Base-by-base conservation (phyloP, 2,113 vertebrate genomes). In the Callionymus lyra region DNA sequence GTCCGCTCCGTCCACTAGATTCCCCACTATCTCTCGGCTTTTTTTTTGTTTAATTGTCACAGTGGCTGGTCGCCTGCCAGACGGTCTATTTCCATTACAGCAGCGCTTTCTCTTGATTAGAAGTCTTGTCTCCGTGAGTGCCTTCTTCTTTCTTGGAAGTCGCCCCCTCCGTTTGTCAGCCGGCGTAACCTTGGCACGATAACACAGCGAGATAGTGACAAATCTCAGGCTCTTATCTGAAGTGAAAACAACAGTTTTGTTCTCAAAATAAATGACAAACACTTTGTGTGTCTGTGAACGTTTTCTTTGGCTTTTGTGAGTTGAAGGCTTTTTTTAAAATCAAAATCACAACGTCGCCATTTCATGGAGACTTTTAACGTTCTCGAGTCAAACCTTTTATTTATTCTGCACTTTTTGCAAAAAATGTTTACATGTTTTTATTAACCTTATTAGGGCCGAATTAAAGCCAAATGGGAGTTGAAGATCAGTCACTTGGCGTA, bases 111-210 rank as follows among this genome's bases (percentile, higher is more conserved):
- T 37, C 56, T 46, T 76, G 76, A 80, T 80, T 78, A 44, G 12
- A 74, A 65, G 61, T 63, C 52, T 10, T 10, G 37, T 63, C 46
- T 51, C 39, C 35, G 41, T 69, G 71, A 75, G 65, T 63, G 52
- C 44, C 59, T 58, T 59, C 62, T 75, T 34, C 8, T 56, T 68
- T 64, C 59, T 8, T 0, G 36, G 50, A 49, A 56, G 55, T 17
- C 54, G 13, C 13, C 47, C 16, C 18, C 16, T 44, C 5, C n/a
- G n/a, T 12, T n/a, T 27, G 31, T 58, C 38, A 46, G 50, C 33
- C 18, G 2, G 45, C 38, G 34, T 68, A 71, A 79, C 69, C 69
- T 79, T 81, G 66, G 57, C 46, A 32, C 35, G 43, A 52, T 6
- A 51, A 63, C 38, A 53, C 27, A 52, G 41, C 0, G 10, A 15